These are phyloP conservation scores for Kobus ellipsiprymnus DNA, from an alignment of 2,113 vertebrate species.

Conservation along the genomic window DNA sequence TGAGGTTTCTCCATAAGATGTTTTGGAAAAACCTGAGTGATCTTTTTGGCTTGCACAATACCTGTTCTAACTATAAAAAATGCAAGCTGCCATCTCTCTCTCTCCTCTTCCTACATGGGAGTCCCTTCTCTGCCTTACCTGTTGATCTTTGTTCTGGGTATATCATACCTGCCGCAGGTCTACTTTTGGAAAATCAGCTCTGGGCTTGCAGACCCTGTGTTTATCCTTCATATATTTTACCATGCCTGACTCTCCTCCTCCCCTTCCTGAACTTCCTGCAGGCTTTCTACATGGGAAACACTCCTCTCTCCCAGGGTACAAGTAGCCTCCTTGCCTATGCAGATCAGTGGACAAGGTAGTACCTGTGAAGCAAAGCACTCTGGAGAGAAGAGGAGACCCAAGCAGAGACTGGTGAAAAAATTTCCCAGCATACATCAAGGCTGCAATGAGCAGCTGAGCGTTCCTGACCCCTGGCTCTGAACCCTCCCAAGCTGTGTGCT, in stretches of 20 bases:
- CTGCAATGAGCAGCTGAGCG: neutral
- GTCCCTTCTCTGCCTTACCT: too few relatives aligned
- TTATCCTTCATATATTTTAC: neutral
- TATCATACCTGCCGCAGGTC: too few relatives aligned
- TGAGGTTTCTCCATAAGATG: neutral
- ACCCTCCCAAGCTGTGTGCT: neutral
- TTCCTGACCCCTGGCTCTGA: neutral
- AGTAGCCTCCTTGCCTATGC: neutral
- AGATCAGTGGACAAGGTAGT: neutral
- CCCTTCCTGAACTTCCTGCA: neutral
- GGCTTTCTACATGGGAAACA: neutral
- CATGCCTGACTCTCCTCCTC: neutral
- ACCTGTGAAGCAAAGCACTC: neutral
- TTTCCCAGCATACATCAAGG: neutral
- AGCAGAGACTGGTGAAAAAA: neutral
- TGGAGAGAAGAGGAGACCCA: neutral
- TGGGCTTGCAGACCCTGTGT: neutral
- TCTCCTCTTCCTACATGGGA: neutral
- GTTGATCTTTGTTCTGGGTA: neutral
- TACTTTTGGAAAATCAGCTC: neutral
- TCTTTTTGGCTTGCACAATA: neutral
- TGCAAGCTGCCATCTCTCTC: neutral
- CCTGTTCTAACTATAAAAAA: neutral
- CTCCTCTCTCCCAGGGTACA: neutral
- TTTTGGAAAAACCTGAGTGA: neutral